These are phyloP conservation scores for Elegia similella DNA, from an alignment of 2,888 invertebrate species.

Conservation along the genomic window DNA sequence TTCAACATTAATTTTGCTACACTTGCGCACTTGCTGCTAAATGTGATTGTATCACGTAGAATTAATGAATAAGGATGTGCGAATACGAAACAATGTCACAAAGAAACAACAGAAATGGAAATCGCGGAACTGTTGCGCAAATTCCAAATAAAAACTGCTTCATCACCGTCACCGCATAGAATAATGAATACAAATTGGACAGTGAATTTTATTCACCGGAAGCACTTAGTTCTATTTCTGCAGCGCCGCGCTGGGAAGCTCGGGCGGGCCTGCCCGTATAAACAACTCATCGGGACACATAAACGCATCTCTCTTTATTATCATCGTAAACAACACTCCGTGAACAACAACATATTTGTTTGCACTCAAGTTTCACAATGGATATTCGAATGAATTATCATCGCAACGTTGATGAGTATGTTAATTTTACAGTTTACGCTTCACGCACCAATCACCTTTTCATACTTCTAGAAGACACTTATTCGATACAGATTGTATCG, in stretches of 20 bases:
- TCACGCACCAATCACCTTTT: neutral
- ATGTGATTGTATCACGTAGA: neutral
- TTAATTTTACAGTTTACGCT: neutral
- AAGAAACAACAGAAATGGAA: slow-evolving; percentile 11
- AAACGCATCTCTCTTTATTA: slow-evolving; percentile 28
- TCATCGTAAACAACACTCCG: slow-evolving; percentile 21
- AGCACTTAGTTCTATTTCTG: slow-evolving; percentile 68
- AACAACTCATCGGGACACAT: slow-evolving; percentile 47
- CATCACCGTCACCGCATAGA: slow-evolving; percentile 32
- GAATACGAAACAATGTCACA: slow-evolving; percentile 17
- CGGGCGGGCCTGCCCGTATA: slow-evolving; percentile 38
- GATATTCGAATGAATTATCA: slow-evolving; percentile 1
- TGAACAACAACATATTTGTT: slow-evolving; percentile 18
- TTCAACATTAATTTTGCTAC: slow-evolving; percentile 10
- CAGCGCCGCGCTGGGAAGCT: slow-evolving; percentile 32
- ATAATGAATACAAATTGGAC: slow-evolving; percentile 32
- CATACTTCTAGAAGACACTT: too few species aligned
- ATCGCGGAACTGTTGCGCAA: slow-evolving; percentile 15
- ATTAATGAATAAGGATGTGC: slow-evolving; percentile 1
- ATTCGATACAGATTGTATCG: too few species aligned
- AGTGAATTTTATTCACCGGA: slow-evolving; percentile 57
- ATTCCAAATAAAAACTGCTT: slow-evolving; percentile 6
- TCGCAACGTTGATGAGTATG: neutral
- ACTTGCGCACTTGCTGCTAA: neutral
- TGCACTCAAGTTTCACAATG: slow-evolving; percentile 7